phyloP scores from a whole-genome alignment of 2,888 invertebrate genomes.

The Amphipoea oculea region DNA sequence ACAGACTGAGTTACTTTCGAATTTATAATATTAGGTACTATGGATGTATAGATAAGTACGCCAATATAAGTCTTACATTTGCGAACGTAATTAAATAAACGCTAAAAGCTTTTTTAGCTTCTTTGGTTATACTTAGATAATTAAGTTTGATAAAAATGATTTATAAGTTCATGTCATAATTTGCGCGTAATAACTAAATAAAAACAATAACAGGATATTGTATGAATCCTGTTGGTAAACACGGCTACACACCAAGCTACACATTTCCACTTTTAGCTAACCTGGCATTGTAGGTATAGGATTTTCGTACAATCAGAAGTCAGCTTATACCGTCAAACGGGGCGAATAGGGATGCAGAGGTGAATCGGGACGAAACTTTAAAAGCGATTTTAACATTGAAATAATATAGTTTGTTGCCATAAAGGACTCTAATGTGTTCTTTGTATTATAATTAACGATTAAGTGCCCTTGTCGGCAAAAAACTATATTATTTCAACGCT shows the following conservation, averaged over 20 bases:
- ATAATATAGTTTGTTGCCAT: no score
- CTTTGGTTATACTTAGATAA: no score
- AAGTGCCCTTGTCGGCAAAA: no score
- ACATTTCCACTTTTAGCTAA: not conserved
- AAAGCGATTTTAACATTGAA: no score
- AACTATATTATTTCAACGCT: no score
- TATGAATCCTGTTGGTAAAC: not conserved
- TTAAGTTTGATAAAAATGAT: not conserved
- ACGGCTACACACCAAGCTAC: not conserved
- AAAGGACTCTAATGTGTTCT: no score
- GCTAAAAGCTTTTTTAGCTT: not conserved
- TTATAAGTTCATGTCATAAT: slow-evolving; percentile 11
- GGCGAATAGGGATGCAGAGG: no score
- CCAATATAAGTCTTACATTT: not conserved
- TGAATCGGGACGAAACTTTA: no score
- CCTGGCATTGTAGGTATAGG: not conserved
- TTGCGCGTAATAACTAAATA: not conserved
- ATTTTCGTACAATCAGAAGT: not conserved
- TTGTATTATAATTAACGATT: no score
- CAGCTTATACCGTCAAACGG: not conserved
- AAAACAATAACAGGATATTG: slow-evolving; percentile 29
- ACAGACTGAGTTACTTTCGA: no score
- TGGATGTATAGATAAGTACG: not conserved
- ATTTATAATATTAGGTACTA: no score
- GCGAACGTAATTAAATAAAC: not conserved